A percentile compares a stretch with the other conserved stretches of the same genome.
These are phyloP conservation scores for Amazonetta brasiliensis DNA, from an alignment of 2,797 vertebrate species.

Conservation along the genomic window DNA sequence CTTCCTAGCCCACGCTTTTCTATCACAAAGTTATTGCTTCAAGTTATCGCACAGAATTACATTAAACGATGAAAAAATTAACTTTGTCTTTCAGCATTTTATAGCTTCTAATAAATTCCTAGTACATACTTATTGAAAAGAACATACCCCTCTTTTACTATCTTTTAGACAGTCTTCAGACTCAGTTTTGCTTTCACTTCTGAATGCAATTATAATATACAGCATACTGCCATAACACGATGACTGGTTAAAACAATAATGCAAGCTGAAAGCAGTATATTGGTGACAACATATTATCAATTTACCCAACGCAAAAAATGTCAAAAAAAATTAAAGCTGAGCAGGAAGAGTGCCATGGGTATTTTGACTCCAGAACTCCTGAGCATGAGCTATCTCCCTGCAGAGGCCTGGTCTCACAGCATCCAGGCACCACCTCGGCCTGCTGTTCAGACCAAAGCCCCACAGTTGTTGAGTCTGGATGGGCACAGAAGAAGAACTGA, in stretches of 20 bases:
- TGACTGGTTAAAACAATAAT: neutral
- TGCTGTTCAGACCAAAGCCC: neutral
- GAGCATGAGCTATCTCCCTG: neutral
- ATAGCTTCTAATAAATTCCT: constrained; percentile 5
- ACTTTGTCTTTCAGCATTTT: constrained; percentile 10
- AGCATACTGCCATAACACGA: neutral
- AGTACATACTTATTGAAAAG: neutral
- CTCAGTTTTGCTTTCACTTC: neutral
- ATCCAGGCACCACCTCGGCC: neutral
- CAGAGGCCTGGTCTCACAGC: neutral
- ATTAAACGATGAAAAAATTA: constrained; percentile 6
- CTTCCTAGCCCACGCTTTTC: neutral
- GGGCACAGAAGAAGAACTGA: neutral
- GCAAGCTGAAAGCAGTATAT: constrained; percentile 22
- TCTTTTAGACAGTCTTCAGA: neutral
- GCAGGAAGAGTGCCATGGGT: neutral
- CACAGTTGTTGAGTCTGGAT: neutral
- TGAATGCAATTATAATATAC: fast-evolving
- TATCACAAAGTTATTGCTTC: constrained; percentile 17
- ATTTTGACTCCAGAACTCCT: neutral
- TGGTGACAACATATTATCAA: neutral
- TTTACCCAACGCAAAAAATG: neutral
- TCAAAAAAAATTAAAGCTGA: neutral
- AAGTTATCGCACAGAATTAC: neutral
- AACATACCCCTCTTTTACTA: neutral